Base-by-base conservation (phyloP, 2,797 vertebrate genomes). In the Labeo calbasu region DNA sequence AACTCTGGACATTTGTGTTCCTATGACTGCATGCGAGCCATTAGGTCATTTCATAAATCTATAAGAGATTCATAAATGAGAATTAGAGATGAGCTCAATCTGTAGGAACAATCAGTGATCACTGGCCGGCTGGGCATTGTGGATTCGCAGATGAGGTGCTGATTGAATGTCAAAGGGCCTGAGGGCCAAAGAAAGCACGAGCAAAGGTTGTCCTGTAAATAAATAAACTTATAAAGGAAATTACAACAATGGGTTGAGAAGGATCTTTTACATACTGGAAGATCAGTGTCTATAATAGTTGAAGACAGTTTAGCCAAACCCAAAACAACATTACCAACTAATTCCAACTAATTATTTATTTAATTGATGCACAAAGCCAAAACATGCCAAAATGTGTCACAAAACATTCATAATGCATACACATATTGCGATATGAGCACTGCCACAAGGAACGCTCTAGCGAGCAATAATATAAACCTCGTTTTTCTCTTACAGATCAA, bases 181-280 rank as follows among this genome's bases (percentile, higher is more conserved):
- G 10, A 48, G 48, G 61, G 82, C 50, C 21, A 77, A 71, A 68
- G 69, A 40, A 83, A 77, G 32, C 50, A 28, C 21, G 57, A 77
- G 53, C 19, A 77, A 50, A 23, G 25, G 28, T 21, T 23, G 25
- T 55, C 50, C 40, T 13, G 17, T 55, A 75, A 51, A 77, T 55
- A 23, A n/a, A 59, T n/a, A n/a, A 17, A 72, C 69, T 28, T 72
- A 66, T 4, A 77, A 53, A 68, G 75, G 66, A 85, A 79, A 77
- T 51, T 4, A 63, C 40, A 25, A 15, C 36, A 55, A 81, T 72
- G 66, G 21, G 46, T 63, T 59, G 59, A 61, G 23, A n/a, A 61
- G 59, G 23, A 61, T 25, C 13, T 25, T 25, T 61, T 25, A 25
- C 23, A 25, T 14, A 6, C 5, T 61, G 77, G 70, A 83, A 82